A percentile compares a stretch with the other conserved stretches of the same genome.
phyloP scores from a whole-genome alignment of 2,888 invertebrate species.

The Protodeltote pygarga region DNA sequence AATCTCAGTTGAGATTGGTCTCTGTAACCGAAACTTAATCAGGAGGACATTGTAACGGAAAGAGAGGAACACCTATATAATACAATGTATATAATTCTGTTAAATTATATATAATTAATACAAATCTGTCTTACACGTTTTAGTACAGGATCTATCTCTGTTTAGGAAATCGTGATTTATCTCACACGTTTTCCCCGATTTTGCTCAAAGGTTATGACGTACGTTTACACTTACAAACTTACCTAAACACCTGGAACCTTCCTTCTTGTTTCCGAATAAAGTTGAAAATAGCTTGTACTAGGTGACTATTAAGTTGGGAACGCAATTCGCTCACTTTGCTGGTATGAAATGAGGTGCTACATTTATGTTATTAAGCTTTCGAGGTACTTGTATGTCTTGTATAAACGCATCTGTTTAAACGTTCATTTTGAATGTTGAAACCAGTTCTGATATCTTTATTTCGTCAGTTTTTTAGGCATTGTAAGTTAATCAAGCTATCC shows the following conservation, averaged over 20 bases:
- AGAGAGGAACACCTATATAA: too few relatives aligned
- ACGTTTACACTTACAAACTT: conserved; percentile 48
- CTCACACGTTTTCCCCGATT: conserved; percentile 69
- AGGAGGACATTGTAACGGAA: too few relatives aligned
- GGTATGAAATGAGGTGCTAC: conserved; percentile 43
- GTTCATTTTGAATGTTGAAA: neutral
- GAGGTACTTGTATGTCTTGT: conserved; percentile 14
- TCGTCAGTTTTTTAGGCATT: neutral
- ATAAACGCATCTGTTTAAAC: conserved; percentile 1
- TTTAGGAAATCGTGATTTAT: conserved; percentile 64
- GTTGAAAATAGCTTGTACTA: conserved; percentile 1
- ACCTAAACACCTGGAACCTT: conserved; percentile 7
- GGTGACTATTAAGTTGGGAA: neutral
- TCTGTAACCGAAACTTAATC: too few relatives aligned
- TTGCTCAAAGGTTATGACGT: conserved; percentile 64
- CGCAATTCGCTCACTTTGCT: conserved; percentile 48
- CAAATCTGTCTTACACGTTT: too few relatives aligned
- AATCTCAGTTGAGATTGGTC: too few relatives aligned
- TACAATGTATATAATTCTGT: too few relatives aligned
- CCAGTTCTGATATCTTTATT: neutral
- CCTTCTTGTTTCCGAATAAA: conserved; percentile 4
- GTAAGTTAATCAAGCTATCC: too few relatives aligned
- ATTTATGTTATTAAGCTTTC: conserved; percentile 23
- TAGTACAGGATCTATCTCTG: conserved; percentile 15
- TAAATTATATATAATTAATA: too few relatives aligned